These are phyloP conservation scores for Neocloeon triangulifer DNA, from an alignment of 1,140 invertebrate species.

Conservation along the genomic window DNA sequence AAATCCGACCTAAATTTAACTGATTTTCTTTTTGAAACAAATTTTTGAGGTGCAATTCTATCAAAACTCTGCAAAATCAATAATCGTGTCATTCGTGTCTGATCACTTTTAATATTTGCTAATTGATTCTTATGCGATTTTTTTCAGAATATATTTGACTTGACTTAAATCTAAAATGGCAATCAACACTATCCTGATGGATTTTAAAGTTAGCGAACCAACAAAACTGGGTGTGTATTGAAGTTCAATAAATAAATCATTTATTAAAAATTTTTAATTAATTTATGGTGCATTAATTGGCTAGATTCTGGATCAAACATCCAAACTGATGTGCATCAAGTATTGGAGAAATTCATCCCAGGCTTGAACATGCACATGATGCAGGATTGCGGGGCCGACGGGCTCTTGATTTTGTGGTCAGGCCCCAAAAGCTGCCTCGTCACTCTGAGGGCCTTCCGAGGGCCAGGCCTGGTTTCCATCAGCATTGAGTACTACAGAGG, in stretches of 20 bases:
- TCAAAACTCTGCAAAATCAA: too few species aligned
- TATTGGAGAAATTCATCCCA: conserved; percentile 39
- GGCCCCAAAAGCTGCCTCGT: conserved; percentile 41
- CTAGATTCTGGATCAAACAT: conserved; percentile 33
- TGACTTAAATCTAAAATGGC: too few species aligned
- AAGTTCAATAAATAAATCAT: conserved; percentile 8
- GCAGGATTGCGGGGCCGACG: conserved; percentile 31
- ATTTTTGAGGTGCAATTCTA: too few species aligned
- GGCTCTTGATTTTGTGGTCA: conserved; percentile 37
- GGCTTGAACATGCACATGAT: conserved; percentile 32
- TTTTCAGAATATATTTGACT: too few species aligned
- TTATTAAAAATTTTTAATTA: conserved; percentile 4
- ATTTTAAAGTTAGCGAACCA: conserved; percentile 54
- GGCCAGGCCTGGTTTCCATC: conserved; percentile 45
- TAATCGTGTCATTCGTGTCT: too few species aligned
- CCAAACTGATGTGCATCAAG: conserved; percentile 35
- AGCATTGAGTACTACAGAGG: conserved; percentile 61
- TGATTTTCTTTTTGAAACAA: too few species aligned
- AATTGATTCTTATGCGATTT: too few species aligned
- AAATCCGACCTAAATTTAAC: too few species aligned
- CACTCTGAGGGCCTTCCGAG: conserved; percentile 44
- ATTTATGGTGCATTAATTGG: too few species aligned
- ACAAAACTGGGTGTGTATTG: conserved; percentile 35
- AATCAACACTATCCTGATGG: conserved; percentile 53
- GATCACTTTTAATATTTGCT: too few species aligned